Evolutionary conservation across 2,888 invertebrate species (phyloP).

Genomic region (Frankliniella fusca): DNA sequence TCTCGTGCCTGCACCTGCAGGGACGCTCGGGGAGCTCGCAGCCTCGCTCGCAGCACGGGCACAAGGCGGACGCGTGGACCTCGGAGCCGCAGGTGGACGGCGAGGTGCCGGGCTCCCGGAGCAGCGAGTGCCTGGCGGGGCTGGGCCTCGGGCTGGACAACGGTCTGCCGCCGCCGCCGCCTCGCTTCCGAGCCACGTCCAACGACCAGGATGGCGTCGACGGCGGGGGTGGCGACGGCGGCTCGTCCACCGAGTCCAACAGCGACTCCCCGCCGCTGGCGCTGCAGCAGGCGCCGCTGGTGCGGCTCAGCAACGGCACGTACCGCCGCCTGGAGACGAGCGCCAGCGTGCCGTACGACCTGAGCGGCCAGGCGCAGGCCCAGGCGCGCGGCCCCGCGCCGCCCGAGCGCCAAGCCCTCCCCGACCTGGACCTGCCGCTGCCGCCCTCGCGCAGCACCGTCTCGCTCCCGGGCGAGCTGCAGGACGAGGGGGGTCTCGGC

Average conservation of each 20-base stretch:
- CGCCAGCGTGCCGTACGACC: slow-evolving; percentile 61
- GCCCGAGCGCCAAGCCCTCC: slow-evolving; percentile 45
- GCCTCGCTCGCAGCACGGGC: neutral
- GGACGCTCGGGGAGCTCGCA: no score
- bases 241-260: slow-evolving; percentile 38
- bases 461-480: slow-evolving; percentile 41
- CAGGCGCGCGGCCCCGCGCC: slow-evolving; percentile 18
- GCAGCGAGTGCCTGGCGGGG: slow-evolving; percentile 28
- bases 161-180: slow-evolving; percentile 48
- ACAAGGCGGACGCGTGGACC: neutral
- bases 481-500: slow-evolving; percentile 33
- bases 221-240: slow-evolving; percentile 32
- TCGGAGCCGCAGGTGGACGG: slow-evolving; percentile 32
- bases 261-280: slow-evolving; percentile 36
- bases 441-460: slow-evolving; percentile 44
- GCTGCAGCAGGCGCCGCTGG: neutral
- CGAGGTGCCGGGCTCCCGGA: slow-evolving; percentile 42
- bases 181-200: slow-evolving; percentile 39
- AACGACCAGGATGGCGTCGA: slow-evolving; percentile 30
- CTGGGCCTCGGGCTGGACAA: slow-evolving; percentile 41
- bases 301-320: slow-evolving; percentile 37
- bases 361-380: slow-evolving; percentile 47
- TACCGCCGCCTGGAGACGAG: slow-evolving; percentile 55
- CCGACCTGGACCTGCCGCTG: slow-evolving; percentile 41
- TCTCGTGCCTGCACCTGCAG: neutral